phyloP scores from a whole-genome alignment of 2,888 invertebrate genomes.

The Xiphydria camelus region DNA sequence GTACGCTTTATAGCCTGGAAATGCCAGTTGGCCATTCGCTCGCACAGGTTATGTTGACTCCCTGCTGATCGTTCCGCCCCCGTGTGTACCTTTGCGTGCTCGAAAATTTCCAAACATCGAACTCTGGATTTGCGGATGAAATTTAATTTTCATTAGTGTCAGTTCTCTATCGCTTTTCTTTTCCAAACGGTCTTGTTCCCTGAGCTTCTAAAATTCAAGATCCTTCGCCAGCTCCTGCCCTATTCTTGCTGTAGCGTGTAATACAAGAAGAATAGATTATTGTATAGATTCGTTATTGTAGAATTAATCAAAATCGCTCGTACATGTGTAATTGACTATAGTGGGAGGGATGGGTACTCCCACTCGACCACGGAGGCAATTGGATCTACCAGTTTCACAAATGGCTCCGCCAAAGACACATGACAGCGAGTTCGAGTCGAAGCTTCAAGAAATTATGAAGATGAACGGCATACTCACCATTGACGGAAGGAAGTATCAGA shows the following conservation, averaged over 20 bases:
- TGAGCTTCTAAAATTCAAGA: too few species aligned
- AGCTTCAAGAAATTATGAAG: conserved; percentile 90
- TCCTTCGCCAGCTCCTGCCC: too few species aligned
- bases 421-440: conserved; percentile 70
- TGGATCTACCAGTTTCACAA: conserved; percentile 65
- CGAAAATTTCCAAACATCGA: conserved; percentile 30
- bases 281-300: conserved; percentile 25
- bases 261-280: too few species aligned
- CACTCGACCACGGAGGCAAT: conserved; percentile 60
- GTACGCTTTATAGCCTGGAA: conserved; percentile 3
- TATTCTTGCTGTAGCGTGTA: too few species aligned
- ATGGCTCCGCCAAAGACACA: conserved; percentile 69
- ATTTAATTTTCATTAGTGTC: too few species aligned
- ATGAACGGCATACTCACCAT: conserved; percentile 89
- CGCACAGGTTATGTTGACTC: conserved; percentile 31
- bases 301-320: too few species aligned
- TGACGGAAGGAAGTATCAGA: conserved; percentile 76
- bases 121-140: too few species aligned
- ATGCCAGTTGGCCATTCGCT: not conserved
- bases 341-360: conserved; percentile 61
- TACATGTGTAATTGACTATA: too few species aligned
- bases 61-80: conserved; percentile 14
- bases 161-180: too few species aligned
- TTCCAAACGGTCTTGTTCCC: too few species aligned
- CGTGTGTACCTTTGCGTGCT: conserved; percentile 6